A percentile compares a stretch with the other conserved stretches of the same genome.
Conservation (phyloP, 2,888 invertebrate species). For the Agonum fuliginosum region DNA sequence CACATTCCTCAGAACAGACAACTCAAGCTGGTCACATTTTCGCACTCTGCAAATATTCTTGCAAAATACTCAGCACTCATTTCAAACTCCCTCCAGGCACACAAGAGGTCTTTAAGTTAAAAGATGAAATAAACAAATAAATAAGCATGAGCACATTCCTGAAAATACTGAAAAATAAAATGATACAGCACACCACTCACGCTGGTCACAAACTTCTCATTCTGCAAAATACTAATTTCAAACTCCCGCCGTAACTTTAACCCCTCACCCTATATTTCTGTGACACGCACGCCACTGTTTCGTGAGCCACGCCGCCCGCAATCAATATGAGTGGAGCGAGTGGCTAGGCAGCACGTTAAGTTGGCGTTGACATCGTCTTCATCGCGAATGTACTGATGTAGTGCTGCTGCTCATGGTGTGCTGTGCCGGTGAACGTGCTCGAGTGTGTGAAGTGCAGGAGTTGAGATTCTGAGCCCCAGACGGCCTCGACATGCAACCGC, state of each 20-base stretch:
- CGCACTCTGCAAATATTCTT: too few relatives aligned
- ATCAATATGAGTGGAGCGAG: constrained; percentile 53
- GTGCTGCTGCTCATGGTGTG: constrained; percentile 16
- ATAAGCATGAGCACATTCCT: too few relatives aligned
- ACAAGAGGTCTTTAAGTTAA: too few relatives aligned
- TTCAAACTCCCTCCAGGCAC: too few relatives aligned
- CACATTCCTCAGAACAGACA: too few relatives aligned
- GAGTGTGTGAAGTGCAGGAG: constrained; percentile 27
- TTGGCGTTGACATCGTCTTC: not conserved
- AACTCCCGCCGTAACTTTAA: not conserved
- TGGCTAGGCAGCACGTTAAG: constrained; percentile 14
- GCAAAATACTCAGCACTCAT: too few relatives aligned
- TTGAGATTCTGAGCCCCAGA: not conserved
- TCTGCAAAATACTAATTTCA: not conserved
- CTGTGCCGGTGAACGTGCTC: constrained; percentile 4
- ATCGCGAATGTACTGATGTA: not conserved
- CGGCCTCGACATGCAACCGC: constrained; percentile 82
- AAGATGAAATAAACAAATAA: too few relatives aligned
- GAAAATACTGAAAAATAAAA: too few relatives aligned
- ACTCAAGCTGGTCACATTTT: too few relatives aligned
- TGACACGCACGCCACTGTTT: constrained; percentile 13
- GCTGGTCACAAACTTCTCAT: too few relatives aligned
- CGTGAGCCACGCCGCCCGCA: constrained; percentile 34
- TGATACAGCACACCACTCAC: too few relatives aligned
- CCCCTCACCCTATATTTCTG: not conserved